Evolutionary conservation across 2,113 vertebrate species (phyloP).

Genomic region (Bufo bufo): DNA sequence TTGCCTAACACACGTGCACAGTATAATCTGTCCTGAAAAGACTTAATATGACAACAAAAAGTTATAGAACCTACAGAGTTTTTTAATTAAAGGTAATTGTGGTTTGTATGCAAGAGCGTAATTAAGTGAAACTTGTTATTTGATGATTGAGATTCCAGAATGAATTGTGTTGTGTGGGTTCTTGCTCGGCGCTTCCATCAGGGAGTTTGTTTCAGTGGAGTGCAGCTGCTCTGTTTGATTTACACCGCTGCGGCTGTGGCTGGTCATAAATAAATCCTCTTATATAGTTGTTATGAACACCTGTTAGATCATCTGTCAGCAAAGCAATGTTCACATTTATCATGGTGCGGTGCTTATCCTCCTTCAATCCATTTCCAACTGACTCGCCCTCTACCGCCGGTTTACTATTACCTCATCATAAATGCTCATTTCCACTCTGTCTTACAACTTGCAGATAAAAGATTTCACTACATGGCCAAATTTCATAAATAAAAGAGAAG

Average conservation of each 20-base stretch:
- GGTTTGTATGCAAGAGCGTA: constrained; percentile 72
- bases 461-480: constrained; percentile 85
- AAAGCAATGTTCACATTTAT: constrained; percentile 89
- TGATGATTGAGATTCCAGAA: constrained; percentile 90
- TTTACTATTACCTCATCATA: constrained; percentile 86
- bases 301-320: constrained; percentile 97
- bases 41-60: neutral
- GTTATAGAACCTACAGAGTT: constrained; percentile 58
- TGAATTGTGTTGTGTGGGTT: constrained; percentile 82
- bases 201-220: constrained; percentile 81
- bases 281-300: constrained; percentile 98
- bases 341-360: constrained; percentile 81
- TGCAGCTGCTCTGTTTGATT: constrained; percentile 91
- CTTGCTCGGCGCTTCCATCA: constrained; percentile 74
- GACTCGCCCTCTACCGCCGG: constrained; percentile 78
- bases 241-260: constrained; percentile 85
- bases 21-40: constrained; percentile 19
- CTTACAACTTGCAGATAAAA: constrained; percentile 90
- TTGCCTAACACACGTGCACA: neutral
- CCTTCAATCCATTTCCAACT: constrained; percentile 86
- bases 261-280: constrained; percentile 95
- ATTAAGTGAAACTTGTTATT: constrained; percentile 80
- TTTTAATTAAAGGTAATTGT: constrained; percentile 73
- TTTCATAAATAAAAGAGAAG: constrained; percentile 89
- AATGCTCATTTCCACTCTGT: constrained; percentile 87